Evolutionary conservation across 2,113 vertebrate species (phyloP).

Genomic region (Passer montanus): DNA sequence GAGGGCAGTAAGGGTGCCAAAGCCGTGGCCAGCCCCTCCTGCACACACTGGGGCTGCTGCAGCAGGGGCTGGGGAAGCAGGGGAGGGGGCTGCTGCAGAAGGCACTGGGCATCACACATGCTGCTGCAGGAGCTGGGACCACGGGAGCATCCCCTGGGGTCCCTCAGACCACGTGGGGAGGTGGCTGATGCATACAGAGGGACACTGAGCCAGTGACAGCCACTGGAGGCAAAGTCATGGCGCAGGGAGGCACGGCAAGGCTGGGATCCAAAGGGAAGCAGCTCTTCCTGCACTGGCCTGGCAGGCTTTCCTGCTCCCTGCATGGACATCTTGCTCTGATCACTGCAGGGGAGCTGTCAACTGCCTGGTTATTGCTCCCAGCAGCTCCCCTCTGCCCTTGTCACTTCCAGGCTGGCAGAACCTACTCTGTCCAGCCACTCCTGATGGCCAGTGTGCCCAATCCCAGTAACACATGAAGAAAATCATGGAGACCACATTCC

Average conservation of each 20-base stretch:
- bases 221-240: rapidly evolving
- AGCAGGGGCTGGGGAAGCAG: rapidly evolving
- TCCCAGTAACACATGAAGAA: rapidly evolving
- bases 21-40: rapidly evolving
- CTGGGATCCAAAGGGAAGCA: neutral
- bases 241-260: neutral
- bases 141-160: rapidly evolving
- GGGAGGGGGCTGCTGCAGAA: neutral
- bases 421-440: neutral
- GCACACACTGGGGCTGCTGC: neutral
- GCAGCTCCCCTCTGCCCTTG: neutral
- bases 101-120: neutral
- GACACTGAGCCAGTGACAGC: neutral
- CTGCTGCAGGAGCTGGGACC: neutral
- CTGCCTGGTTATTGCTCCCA: neutral
- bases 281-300: neutral
- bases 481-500: rapidly evolving
- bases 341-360: neutral
- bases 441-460: neutral
- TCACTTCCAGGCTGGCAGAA: neutral
- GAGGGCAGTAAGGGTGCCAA: neutral
- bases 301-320: neutral
- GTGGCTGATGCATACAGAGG: neutral
- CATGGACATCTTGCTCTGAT: rapidly evolving
- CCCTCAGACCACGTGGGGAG: rapidly evolving